Conservation (phyloP, 2,113 vertebrate genomes). For the Microtus oregoni region DNA sequence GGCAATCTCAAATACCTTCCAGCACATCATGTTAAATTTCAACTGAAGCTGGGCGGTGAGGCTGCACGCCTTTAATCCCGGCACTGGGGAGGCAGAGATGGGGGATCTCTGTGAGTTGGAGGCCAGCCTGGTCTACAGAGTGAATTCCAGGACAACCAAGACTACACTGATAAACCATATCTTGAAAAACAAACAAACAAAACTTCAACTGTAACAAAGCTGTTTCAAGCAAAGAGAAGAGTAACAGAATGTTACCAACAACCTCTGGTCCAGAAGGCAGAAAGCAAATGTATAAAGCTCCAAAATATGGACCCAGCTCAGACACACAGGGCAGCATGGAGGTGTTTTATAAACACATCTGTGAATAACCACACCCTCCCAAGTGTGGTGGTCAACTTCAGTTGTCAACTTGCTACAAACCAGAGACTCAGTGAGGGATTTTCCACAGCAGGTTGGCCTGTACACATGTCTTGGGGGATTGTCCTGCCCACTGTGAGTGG, state of each 20-base stretch:
- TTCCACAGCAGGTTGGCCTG: neutral
- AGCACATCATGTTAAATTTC: neutral
- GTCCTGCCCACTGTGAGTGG: too few relatives aligned
- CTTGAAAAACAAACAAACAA: neutral
- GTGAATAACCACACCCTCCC: neutral
- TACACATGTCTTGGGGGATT: neutral
- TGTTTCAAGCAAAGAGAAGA: neutral
- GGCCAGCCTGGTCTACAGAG: too few relatives aligned
- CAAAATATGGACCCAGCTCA: neutral
- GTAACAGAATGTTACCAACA: neutral
- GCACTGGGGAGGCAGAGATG: neutral
- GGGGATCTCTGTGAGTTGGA: too few relatives aligned
- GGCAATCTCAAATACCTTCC: neutral
- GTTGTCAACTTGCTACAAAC: neutral
- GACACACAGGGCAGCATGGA: rapidly evolving
- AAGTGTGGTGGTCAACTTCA: neutral
- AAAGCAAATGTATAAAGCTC: neutral
- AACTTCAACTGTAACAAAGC: neutral
- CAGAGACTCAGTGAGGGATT: neutral
- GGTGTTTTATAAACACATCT: neutral
- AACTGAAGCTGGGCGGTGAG: neutral
- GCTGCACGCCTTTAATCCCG: neutral
- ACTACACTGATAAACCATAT: neutral
- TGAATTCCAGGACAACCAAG: neutral
- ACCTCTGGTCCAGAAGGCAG: neutral